Evolutionary conservation across 1,140 invertebrate genomes (phyloP).

Genomic region (Neoseiulus cucumeris): DNA sequence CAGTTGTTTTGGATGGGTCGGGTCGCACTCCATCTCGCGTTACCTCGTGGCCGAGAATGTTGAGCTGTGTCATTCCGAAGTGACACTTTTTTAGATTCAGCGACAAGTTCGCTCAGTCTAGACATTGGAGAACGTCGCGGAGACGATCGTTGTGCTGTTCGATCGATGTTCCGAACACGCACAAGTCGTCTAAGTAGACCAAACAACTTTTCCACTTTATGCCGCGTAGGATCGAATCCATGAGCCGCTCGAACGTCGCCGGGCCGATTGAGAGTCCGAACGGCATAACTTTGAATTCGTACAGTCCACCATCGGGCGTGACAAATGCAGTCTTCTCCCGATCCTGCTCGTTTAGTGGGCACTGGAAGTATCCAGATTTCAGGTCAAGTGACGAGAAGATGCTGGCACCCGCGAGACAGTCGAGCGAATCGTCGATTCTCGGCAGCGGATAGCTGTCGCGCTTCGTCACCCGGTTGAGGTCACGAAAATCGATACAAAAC

Average conservation of each 20-base stretch:
- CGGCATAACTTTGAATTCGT: slow-evolving; percentile 27
- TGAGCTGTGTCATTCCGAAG: slow-evolving; percentile 14
- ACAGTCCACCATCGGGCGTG: slow-evolving; percentile 24
- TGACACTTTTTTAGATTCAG: slow-evolving; percentile 17
- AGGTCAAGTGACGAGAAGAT: slow-evolving; percentile 31
- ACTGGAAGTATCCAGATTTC: slow-evolving; percentile 30
- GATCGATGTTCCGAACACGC: slow-evolving; percentile 15
- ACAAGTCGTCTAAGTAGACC: background rate
- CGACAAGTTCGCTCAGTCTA: slow-evolving; percentile 16
- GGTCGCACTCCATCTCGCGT: slow-evolving; percentile 23
- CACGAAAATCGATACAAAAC: slow-evolving; percentile 30
- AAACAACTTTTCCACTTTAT: slow-evolving; percentile 18
- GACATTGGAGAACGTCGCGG: slow-evolving; percentile 2
- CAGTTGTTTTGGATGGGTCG: slow-evolving; percentile 26
- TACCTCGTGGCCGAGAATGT: slow-evolving; percentile 22
- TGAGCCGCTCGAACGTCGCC: slow-evolving; percentile 22
- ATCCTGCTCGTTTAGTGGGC: slow-evolving; percentile 23
- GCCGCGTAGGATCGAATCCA: slow-evolving; percentile 24
- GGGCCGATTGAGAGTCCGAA: slow-evolving; percentile 29
- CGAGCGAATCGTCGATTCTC: slow-evolving; percentile 29
- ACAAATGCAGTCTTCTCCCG: slow-evolving; percentile 29
- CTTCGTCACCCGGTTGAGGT: slow-evolving; percentile 28
- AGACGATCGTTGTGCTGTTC: slow-evolving; percentile 14
- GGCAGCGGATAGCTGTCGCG: slow-evolving; percentile 33
- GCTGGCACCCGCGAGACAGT: slow-evolving; percentile 23